Evolutionary conservation across 2,113 vertebrate genomes (phyloP).

Genomic region (Platichthys flesus): DNA sequence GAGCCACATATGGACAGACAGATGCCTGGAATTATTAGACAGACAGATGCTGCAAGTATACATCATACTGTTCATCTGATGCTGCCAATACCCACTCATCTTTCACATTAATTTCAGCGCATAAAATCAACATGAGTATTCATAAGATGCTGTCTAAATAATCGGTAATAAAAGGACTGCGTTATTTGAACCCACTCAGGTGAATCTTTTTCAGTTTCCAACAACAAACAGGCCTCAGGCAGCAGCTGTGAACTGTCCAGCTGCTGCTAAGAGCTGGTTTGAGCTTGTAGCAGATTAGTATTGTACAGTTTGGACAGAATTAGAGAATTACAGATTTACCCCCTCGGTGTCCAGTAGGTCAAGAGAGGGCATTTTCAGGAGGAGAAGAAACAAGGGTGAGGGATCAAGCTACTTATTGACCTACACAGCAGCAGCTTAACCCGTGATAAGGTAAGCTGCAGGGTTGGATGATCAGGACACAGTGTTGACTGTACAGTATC

Average conservation of each 20-base stretch:
- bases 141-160: no score
- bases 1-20: no score
- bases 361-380: background rate
- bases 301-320: background rate
- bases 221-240: no score
- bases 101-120: background rate
- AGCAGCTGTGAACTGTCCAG: no score
- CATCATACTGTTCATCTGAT: background rate
- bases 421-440: background rate
- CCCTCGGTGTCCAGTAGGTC: no score
- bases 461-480: background rate
- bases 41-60: no score
- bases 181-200: no score
- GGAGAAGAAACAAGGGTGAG: background rate
- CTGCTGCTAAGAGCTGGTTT: no score
- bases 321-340: background rate
- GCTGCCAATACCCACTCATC: background rate
- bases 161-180: no score
- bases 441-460: background rate
- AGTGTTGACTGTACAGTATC: background rate
- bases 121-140: background rate
- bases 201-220: no score
- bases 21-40: no score
- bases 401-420: background rate
- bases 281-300: background rate